These are phyloP conservation scores for Syritta pipiens DNA, from an alignment of 2,888 invertebrate genomes.

Conservation along the genomic window DNA sequence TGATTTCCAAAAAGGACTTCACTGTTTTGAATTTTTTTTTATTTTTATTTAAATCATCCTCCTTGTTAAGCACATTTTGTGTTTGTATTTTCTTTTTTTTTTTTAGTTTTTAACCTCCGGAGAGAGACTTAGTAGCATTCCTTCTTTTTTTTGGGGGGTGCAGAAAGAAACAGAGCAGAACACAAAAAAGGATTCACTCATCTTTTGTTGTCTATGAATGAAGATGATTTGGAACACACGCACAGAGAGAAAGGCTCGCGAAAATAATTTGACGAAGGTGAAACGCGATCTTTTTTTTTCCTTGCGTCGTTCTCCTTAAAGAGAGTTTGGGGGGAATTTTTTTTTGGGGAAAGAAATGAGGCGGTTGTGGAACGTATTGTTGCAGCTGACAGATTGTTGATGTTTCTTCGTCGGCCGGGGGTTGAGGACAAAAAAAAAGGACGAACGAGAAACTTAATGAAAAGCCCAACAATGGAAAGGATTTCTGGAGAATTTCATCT, in stretches of 20 bases:
- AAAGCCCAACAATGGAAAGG: conserved; percentile 40
- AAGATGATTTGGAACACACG: conserved; percentile 40
- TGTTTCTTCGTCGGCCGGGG: conserved; percentile 29
- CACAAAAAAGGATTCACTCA: conserved; percentile 25
- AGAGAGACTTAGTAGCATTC: conserved; percentile 11
- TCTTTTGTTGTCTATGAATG: conserved; percentile 43
- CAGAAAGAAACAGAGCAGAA: too few relatives aligned
- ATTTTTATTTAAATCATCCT: conserved; percentile 60
- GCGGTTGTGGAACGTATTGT: conserved; percentile 32
- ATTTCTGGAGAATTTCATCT: conserved; percentile 21
- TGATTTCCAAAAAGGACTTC: conserved; percentile 34
- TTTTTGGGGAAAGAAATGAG: conserved; percentile 1
- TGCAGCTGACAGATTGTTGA: conserved; percentile 55
- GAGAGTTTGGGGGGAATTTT: not conserved
- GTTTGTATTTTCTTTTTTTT: conserved; percentile 14
- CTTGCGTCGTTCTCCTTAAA: too few relatives aligned
- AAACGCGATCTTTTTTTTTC: too few relatives aligned
- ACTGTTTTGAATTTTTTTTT: conserved; percentile 52
- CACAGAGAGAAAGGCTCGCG: not conserved
- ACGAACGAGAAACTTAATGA: conserved; percentile 44
- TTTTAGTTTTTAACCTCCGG: not conserved
- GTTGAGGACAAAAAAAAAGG: conserved; percentile 23
- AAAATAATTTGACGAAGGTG: conserved; percentile 55
- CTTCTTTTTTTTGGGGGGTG: not conserved
- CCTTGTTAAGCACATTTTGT: conserved; percentile 59